Conservation (phyloP, 2,888 invertebrate genomes). For the Balanococcus diminutus region DNA sequence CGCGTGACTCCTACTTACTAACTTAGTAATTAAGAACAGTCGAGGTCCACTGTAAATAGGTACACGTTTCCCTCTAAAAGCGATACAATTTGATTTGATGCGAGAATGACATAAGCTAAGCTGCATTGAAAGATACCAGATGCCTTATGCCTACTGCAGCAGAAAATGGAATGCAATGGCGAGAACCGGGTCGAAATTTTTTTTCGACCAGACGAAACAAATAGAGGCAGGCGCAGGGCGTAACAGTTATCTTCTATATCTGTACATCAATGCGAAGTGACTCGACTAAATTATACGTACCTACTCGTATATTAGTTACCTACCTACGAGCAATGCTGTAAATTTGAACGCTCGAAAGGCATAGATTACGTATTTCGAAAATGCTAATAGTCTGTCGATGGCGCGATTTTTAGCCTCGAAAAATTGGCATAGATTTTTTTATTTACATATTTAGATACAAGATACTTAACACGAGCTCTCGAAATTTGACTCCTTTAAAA, state of each 20-base stretch:
- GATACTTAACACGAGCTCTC: not conserved
- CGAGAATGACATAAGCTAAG: too few relatives aligned
- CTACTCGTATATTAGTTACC: not conserved
- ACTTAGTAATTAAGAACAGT: not conserved
- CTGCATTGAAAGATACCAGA: too few relatives aligned
- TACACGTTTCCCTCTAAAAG: not conserved
- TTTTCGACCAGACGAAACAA: too few relatives aligned
- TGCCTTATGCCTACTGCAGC: too few relatives aligned
- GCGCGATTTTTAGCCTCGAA: not conserved
- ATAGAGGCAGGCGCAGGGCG: too few relatives aligned
- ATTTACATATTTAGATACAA: slow-evolving; percentile 39
- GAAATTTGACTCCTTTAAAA: not conserved
- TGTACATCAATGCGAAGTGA: too few relatives aligned
- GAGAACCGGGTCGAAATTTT: too few relatives aligned
- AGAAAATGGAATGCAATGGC: too few relatives aligned
- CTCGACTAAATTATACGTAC: too few relatives aligned
- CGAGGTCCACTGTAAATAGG: not conserved
- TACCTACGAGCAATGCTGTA: not conserved
- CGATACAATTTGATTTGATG: not conserved
- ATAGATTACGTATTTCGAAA: not conserved
- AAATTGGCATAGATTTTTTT: slow-evolving; percentile 17
- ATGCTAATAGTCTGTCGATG: not conserved
- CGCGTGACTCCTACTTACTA: not conserved
- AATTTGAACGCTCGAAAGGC: not conserved
- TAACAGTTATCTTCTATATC: too few relatives aligned